Conservation (phyloP, 2,113 vertebrate species). For the Hemiscyllium ocellatum region DNA sequence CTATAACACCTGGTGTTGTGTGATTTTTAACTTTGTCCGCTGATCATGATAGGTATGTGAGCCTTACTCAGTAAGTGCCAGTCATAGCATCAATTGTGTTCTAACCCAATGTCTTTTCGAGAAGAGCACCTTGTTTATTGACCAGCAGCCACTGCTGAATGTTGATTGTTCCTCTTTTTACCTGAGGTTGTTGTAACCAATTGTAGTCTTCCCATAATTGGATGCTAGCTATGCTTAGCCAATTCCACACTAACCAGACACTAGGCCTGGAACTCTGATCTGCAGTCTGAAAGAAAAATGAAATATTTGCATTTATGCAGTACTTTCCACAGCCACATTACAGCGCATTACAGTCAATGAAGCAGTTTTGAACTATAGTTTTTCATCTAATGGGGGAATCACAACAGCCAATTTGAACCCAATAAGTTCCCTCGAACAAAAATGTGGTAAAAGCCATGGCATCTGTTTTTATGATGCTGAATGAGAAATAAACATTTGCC, state of each 20-base stretch:
- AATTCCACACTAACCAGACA: not conserved
- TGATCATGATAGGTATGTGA: too few relatives aligned
- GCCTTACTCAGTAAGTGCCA: not conserved
- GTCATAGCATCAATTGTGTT: not conserved
- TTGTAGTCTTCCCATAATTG: not conserved
- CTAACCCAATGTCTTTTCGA: not conserved
- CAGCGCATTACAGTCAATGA: not conserved
- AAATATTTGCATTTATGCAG: not conserved
- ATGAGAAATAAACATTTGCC: not conserved
- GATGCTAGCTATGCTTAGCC: not conserved
- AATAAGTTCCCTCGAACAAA: not conserved
- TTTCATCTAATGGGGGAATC: not conserved
- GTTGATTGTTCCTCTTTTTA: not conserved
- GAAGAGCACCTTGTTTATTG: not conserved
- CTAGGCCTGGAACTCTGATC: not conserved
- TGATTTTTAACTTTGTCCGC: not conserved
- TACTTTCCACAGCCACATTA: not conserved
- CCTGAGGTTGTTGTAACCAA: not conserved
- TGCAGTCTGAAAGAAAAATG: not conserved
- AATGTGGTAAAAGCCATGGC: not conserved
- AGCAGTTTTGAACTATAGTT: not conserved
- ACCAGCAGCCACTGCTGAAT: not conserved
- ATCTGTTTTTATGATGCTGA: not conserved
- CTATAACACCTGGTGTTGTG: too few relatives aligned
- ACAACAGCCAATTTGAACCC: not conserved